These are phyloP conservation scores for Xiphydria camelus DNA, from an alignment of 2,888 invertebrate species.

Conservation along the genomic window DNA sequence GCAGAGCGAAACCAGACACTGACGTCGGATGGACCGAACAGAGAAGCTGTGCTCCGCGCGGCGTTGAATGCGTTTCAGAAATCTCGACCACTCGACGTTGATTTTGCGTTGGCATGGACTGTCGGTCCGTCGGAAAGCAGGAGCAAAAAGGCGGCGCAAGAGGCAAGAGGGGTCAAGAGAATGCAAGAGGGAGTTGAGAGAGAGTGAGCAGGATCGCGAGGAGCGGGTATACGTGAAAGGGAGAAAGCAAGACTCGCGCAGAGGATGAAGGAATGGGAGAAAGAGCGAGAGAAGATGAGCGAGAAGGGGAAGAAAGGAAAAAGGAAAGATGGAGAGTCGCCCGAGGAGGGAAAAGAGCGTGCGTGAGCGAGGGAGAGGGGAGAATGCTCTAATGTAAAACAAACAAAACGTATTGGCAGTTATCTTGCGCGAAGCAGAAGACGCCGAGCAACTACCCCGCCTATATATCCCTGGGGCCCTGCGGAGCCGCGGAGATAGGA, in stretches of 20 bases:
- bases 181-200: background rate
- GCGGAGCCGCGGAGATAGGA: background rate
- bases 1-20: too few relatives aligned
- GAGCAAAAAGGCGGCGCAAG: conserved; percentile 1
- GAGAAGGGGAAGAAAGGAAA: background rate
- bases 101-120: too few relatives aligned
- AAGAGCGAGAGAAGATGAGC: background rate
- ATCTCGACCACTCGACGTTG: too few relatives aligned
- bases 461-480: background rate
- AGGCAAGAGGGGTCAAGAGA: background rate
- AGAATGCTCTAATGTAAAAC: conserved; percentile 12
- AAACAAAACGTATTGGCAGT: conserved; percentile 13
- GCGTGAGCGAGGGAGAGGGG: background rate
- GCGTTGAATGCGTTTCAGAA: too few relatives aligned
- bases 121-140: too few relatives aligned
- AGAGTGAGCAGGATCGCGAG: too few relatives aligned
- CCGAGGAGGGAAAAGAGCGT: conserved; percentile 8
- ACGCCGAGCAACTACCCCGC: conserved; percentile 3
- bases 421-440: conserved; percentile 6
- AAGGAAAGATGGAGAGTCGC: too few relatives aligned
- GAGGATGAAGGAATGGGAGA: background rate
- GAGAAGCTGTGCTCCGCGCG: too few relatives aligned
- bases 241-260: background rate
- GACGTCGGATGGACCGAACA: too few relatives aligned
- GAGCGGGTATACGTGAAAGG: too few relatives aligned